These are phyloP conservation scores for Muscicapa comitata DNA, from an alignment of 2,797 vertebrate genomes.

Conservation along the genomic window DNA sequence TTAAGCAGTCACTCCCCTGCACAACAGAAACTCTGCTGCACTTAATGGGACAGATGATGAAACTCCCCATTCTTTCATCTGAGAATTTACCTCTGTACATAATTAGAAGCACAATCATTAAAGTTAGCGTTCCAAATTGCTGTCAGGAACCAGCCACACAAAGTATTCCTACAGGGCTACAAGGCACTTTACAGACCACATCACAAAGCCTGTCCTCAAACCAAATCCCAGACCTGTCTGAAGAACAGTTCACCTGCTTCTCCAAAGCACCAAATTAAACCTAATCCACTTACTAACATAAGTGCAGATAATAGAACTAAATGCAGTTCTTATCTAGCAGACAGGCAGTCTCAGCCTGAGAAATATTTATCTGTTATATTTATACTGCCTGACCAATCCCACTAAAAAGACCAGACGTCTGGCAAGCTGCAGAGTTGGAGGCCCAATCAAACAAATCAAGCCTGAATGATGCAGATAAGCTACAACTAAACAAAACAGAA, in stretches of 20 bases:
- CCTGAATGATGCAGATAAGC: neutral
- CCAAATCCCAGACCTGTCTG: neutral
- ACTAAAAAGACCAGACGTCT: neutral
- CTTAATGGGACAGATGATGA: neutral
- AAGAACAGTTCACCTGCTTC: neutral
- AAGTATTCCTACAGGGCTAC: slow-evolving; percentile 1
- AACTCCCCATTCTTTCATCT: neutral
- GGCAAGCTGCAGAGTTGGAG: neutral
- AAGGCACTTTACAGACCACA: neutral
- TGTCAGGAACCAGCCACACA: neutral
- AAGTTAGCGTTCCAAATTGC: neutral
- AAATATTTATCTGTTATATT: neutral
- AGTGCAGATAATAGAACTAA: slow-evolving; percentile 7
- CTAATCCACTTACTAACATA: neutral
- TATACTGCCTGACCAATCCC: neutral
- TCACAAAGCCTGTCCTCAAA: neutral
- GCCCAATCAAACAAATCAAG: neutral
- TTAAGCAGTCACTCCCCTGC: neutral
- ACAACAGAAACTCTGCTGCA: neutral
- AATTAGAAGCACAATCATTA: slow-evolving; percentile 20
- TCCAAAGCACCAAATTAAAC: slow-evolving; percentile 10
- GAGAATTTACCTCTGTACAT: neutral
- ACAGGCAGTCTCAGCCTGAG: neutral
- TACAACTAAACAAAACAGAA: neutral
- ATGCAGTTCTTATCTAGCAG: slow-evolving; percentile 6